Conservation (phyloP, 2,888 invertebrate genomes). For the Netelia inedita region DNA sequence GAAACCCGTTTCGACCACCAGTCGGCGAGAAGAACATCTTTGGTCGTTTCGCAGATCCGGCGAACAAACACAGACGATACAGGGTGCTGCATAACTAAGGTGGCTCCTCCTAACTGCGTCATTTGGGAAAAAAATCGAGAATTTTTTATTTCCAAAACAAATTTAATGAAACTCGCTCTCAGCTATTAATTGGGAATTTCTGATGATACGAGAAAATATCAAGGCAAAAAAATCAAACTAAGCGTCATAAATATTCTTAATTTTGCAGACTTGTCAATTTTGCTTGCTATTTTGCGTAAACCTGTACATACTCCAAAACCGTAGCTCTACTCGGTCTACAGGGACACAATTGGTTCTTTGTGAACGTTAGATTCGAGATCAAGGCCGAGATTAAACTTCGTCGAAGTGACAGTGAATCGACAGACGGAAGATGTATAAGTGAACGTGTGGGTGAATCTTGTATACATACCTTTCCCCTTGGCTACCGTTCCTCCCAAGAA, state of each 20-base stretch:
- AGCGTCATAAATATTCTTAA: too few relatives aligned
- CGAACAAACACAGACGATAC: neutral
- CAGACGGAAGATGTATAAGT: neutral
- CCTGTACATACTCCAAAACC: neutral
- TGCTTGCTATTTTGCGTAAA: neutral
- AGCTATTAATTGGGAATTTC: too few relatives aligned
- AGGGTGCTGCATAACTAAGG: too few relatives aligned
- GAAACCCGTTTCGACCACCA: neutral
- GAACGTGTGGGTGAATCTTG: neutral
- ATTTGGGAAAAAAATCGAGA: neutral
- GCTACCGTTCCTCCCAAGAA: neutral
- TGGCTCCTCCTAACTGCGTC: too few relatives aligned
- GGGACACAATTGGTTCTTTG: constrained; percentile 49
- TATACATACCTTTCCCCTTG: neutral
- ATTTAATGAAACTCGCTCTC: too few relatives aligned
- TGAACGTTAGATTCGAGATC: constrained; percentile 52
- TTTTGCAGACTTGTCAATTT: neutral
- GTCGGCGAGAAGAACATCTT: neutral
- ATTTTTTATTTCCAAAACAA: too few relatives aligned
- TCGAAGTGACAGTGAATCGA: constrained; percentile 41
- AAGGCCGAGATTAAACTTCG: constrained; percentile 54
- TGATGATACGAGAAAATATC: too few relatives aligned
- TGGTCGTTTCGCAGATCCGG: neutral
- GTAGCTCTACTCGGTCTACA: neutral
- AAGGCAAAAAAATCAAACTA: too few relatives aligned